Base-by-base conservation (phyloP, 2,113 vertebrate species). In the Jacana jacana region DNA sequence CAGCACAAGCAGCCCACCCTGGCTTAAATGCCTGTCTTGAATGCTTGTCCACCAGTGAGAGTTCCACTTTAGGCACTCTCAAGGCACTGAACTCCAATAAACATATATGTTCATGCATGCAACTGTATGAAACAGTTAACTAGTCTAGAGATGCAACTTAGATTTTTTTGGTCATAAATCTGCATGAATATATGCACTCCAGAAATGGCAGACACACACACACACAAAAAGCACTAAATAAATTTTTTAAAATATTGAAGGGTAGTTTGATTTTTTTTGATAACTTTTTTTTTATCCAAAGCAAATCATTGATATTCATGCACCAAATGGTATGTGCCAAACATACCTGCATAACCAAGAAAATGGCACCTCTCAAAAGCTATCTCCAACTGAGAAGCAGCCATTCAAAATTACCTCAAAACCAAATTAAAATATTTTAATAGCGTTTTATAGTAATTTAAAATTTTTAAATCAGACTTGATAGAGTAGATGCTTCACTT, bases 241-340 rank as follows among this genome's bases (percentile, higher is more conserved):
- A 35, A 6, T 13, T 46, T 51, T 18, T 2, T 9, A 46, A 80
- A 51, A 72, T 57, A 57, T n/a, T 66, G 20, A 72, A 61, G 7
- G 6, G 11, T 3, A 54, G 3, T 17, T 92, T 78, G 28, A 25
- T n/a, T 63, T 63, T 77, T 90, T 40, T 5, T 58, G 11, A 9
- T 15, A 83, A 14, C 1, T n/a, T 11, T 17, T 35, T 69, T 70
- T 66, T 68, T 31, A 71, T 18, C 13, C 40, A 48, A 82, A 88
- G 6, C 2, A 79, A 69, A 66, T 30, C 24, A 65, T 7, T 70
- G 19, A 46, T 25, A 66, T 78, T 73, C 46, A 39, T 42, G 15
- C 33, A 30, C 4, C 22, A 55, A 1, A 5, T 27, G 9, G 1
- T 37, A 46, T 19, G 6, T 5, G 0, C 14, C n/a, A n/a, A n/a